Evolutionary conservation across 2,888 invertebrate genomes (phyloP), one percentile per base, ranked within the genome.

Genomic region (Andrena bicolor): DNA sequence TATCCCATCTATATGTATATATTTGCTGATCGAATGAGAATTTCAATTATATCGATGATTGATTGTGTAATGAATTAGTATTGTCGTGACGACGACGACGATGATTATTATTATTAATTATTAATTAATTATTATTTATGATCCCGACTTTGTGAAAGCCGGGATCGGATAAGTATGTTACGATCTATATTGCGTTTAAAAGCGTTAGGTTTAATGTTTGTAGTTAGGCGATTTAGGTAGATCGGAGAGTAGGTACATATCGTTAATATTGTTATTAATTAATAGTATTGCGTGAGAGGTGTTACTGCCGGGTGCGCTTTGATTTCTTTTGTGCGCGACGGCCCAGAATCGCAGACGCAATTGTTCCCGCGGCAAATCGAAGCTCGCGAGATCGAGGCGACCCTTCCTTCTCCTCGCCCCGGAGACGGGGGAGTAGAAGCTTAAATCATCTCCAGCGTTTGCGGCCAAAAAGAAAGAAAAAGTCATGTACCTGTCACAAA

Each of bases 1-100:
- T 93, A 93, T 93, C 93, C 92, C 90, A 90, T 90, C 91, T 92
- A 88, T 93, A 90, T 93, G 93, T 94, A 93, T 93, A 93, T 93
- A 93, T 92, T 92, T 92, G 92, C 91, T 90, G 75, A 23, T 77
- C 86, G 82, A 77, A 83, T 89, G 86, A 88, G 81, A 88, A 88
- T 88, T 80, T 91, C 88, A 82, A 88, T 90, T 89, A 72, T 86
- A 89, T 89, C 86, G 74, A 88, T 87, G 84, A 88, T 88, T 76
- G 78, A 88, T 83, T 87, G 79, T 90, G 83, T 90, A 84, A 89
- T 90, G 87, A 88, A 85, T 83, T 77, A 87, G 84, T 83, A 83
- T 83, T 78, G 69, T 60, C 53, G 79, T 82, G 77, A 86, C 80
- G 78, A 84, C 85, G 76, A 86, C 74, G 69, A 86, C 51, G 56